phyloP scores from a whole-genome alignment of 2,113 vertebrate genomes.

The Mus spicilegus region DNA sequence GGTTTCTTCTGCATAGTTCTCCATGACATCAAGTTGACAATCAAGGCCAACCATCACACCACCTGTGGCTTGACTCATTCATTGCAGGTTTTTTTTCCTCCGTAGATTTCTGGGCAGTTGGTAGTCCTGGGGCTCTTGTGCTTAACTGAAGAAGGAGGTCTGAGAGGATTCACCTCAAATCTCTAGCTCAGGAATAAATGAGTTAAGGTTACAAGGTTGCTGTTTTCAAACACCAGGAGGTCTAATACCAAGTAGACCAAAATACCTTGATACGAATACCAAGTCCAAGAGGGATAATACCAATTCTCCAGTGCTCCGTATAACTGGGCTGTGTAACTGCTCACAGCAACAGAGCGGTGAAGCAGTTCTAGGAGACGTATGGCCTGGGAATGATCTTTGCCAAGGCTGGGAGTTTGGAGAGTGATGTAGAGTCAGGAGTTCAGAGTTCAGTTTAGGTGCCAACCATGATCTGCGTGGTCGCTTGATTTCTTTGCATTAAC shows the following conservation, averaged over 20 bases:
- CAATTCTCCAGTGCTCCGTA: background rate
- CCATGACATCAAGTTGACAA: background rate
- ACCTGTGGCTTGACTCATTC: conserved; percentile 24
- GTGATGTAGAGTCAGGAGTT: conserved; percentile 1
- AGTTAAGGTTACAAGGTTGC: background rate
- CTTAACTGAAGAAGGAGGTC: background rate
- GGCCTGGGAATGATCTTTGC: background rate
- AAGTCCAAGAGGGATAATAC: background rate
- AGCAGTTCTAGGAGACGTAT: background rate
- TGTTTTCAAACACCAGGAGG: conserved; percentile 26
- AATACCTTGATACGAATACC: background rate
- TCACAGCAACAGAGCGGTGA: background rate
- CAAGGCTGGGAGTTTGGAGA: conserved; percentile 4
- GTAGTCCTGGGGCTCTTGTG: background rate
- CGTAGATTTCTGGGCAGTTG: background rate
- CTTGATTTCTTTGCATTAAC: background rate
- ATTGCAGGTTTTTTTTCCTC: background rate
- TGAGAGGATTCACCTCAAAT: conserved; percentile 29
- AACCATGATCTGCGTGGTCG: background rate
- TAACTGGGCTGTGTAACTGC: background rate
- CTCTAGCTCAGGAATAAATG: conserved; percentile 37
- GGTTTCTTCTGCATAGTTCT: background rate
- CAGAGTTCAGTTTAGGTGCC: background rate
- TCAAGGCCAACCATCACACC: background rate
- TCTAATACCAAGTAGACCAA: background rate